Evolutionary conservation across 2,888 invertebrate species (phyloP).

Genomic region (Lobophora halterata): DNA sequence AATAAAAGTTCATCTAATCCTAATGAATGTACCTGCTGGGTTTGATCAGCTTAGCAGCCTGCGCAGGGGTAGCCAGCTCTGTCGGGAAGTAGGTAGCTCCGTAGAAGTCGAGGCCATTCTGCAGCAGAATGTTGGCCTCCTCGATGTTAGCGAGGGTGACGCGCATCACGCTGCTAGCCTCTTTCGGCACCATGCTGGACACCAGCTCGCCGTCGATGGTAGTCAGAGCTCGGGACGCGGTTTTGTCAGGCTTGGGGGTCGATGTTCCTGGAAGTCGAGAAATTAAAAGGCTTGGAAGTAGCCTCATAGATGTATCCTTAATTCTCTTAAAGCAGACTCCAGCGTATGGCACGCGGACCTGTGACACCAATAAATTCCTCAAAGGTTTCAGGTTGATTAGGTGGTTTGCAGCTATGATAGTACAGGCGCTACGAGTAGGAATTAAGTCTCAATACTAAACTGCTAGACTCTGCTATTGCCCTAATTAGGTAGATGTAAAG

Average conservation of each 20-base stretch:
- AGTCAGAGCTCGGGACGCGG: constrained; percentile 60
- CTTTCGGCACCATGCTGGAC: constrained; percentile 78
- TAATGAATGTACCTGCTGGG: constrained; percentile 61
- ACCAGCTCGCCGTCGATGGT: constrained; percentile 72
- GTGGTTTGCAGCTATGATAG: no score
- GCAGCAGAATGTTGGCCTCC: constrained; percentile 88
- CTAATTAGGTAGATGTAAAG: no score
- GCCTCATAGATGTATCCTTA: no score
- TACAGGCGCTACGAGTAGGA: no score
- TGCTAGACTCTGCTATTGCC: no score
- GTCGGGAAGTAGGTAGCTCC: constrained; percentile 94
- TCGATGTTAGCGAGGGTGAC: constrained; percentile 88
- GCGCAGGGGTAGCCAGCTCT: constrained; percentile 85
- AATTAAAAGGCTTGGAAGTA: neutral
- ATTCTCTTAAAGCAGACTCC: no score
- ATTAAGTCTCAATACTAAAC: no score
- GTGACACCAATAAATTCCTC: no score
- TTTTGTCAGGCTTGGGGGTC: constrained; percentile 70
- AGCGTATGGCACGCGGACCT: no score
- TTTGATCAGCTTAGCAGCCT: constrained; percentile 81
- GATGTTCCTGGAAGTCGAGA: constrained; percentile 61
- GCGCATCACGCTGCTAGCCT: constrained; percentile 84
- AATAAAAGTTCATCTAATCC: no score
- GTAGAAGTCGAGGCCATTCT: constrained; percentile 92
- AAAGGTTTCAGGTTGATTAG: no score